Percentiles rank a stretch among this genome's conserved stretches.
Evolutionary conservation across 2,888 invertebrate genomes (phyloP).

Genomic region (Drosophila eohydei): DNA sequence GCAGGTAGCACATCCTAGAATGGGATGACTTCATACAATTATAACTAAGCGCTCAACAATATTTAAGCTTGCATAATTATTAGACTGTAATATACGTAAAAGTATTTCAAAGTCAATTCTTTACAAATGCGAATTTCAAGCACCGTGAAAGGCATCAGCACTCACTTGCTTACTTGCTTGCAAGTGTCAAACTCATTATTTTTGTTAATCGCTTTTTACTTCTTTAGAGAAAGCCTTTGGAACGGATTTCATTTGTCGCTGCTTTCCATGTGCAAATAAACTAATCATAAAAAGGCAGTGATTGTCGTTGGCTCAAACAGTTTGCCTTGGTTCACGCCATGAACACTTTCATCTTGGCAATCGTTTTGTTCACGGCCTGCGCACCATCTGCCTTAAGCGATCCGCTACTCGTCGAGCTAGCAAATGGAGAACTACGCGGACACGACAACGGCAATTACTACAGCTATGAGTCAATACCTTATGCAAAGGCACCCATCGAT

Average conservation of each 20-base stretch:
- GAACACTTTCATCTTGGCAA: neutral
- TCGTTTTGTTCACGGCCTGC: neutral
- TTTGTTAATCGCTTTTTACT: neutral
- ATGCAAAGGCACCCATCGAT: conserved; percentile 88
- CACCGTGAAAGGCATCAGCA: neutral
- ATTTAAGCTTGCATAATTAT: neutral
- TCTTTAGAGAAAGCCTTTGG: neutral
- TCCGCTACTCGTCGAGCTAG: conserved; percentile 59
- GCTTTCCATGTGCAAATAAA: neutral
- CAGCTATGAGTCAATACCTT: conserved; percentile 89
- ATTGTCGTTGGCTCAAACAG: neutral
- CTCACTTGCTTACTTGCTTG: neutral
- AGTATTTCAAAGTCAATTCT: neutral
- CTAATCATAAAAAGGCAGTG: neutral
- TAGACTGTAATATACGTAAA: neutral
- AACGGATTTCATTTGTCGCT: neutral
- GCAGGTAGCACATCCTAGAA: neutral
- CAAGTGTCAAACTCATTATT: neutral
- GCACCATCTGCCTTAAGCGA: conserved; percentile 2
- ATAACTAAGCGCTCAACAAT: too few relatives aligned
- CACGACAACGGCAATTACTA: conserved; percentile 84
- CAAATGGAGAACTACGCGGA: conserved; percentile 76
- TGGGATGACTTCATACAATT: neutral
- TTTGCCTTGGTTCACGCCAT: neutral
- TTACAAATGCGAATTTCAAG: neutral